Conservation (phyloP, 1,140 invertebrate species). For the Nomia melanderi region DNA sequence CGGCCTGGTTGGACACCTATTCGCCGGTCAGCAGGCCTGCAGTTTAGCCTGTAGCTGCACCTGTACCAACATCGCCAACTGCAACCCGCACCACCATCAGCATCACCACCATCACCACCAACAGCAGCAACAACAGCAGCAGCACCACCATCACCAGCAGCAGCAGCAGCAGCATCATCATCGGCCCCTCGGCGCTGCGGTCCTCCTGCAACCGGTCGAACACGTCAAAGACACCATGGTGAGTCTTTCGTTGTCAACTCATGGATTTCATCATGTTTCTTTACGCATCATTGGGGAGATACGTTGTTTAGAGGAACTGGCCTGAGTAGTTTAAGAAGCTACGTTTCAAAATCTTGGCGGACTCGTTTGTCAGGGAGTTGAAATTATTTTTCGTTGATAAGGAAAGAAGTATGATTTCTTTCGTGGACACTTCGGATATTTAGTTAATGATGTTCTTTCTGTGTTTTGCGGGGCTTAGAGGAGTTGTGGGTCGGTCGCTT, state of each 20-base stretch:
- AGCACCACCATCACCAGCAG: slow-evolving; percentile 68
- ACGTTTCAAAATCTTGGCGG: no score
- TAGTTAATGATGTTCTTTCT: no score
- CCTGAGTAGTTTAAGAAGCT: no score
- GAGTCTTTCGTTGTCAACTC: slow-evolving; percentile 64
- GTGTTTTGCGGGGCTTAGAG: no score
- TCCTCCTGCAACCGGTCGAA: slow-evolving; percentile 78
- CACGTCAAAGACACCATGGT: slow-evolving; percentile 81
- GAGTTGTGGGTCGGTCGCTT: no score
- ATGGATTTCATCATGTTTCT: neutral
- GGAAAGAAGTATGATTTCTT: no score
- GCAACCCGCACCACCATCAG: slow-evolving; percentile 66
- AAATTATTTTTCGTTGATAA: no score
- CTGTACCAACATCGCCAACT: slow-evolving; percentile 72
- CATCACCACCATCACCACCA: slow-evolving; percentile 68
- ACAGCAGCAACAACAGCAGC: slow-evolving; percentile 68
- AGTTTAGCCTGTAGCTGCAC: slow-evolving; percentile 76
- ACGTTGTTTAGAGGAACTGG: no score
- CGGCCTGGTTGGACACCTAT: slow-evolving; percentile 74
- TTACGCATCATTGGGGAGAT: no score
- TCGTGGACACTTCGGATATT: no score
- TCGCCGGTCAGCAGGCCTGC: slow-evolving; percentile 73
- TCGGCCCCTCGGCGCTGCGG: slow-evolving; percentile 69
- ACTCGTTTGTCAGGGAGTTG: no score
- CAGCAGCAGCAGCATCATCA: slow-evolving; percentile 67